Base-by-base conservation (phyloP, 92 coral and sea anemone genomes). In the Porites divaricata region DNA sequence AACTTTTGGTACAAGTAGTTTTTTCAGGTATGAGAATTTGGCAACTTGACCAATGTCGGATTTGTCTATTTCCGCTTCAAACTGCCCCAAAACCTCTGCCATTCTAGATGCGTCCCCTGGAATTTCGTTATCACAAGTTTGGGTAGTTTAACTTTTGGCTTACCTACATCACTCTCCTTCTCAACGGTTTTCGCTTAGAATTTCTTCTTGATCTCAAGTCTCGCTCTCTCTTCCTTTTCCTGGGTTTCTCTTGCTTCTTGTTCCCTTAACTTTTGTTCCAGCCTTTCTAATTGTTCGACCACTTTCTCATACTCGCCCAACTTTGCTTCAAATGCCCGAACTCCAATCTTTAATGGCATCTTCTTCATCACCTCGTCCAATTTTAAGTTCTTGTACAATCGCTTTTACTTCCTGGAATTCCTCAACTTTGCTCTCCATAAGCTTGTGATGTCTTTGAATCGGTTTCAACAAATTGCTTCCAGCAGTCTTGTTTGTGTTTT, bases 11-110 rank as follows among this genome's bases (percentile, higher is more conserved):
- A 72, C 72, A 62, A 86, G 70, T 65, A 78, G 51, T 67, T 87
- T 69, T 63, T 87, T 87, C 26, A 80, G 70, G 26, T 87, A 87
- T 24, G 87, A 80, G 67, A 72, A 87, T 64, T 87, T 87, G 21
- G 81, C 81, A 17, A 87, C 90, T 57, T 70, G 72, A 28, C 53
- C 63, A 70, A 79, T 70, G 78, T 87, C 86, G 48, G 86, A 51
- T 52, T 87, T 87, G 86, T 87, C 87, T 53, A 87, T 74, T 75
- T 87, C 86, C 61, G 67, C 71, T 79, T 86, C 86, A 45, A 77
- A 86, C 66, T 79, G 89, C 86, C 77, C 89, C 89, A 86, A 79
- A 86, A 86, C 50, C 85, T 70, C 57, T 64, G 84, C 66, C 63
- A 84, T 22, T 77, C 87, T 48, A 41, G 72, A 48, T 49, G 78